Conservation (phyloP, 2,797 vertebrate species). For the Ctenochaetus hawaiiensis region DNA sequence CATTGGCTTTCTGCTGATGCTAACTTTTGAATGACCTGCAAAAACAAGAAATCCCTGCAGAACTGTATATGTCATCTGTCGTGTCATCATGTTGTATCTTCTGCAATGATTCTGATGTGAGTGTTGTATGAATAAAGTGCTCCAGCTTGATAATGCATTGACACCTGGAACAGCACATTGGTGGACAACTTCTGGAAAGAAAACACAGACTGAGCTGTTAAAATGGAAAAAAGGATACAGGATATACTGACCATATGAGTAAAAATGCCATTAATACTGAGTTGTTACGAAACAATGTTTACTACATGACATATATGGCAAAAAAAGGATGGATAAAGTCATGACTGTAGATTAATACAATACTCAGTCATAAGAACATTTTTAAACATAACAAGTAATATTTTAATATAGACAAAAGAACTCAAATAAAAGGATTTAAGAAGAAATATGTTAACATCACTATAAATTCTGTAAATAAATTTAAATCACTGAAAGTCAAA, state of each 20-base stretch:
- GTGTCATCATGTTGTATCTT: background rate
- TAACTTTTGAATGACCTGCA: too few relatives aligned
- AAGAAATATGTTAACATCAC: background rate
- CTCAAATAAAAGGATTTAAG: background rate
- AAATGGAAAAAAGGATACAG: background rate
- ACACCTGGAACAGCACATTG: background rate
- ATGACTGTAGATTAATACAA: conserved; percentile 28
- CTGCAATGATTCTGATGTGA: background rate
- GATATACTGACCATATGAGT: background rate
- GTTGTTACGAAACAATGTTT: conserved; percentile 28
- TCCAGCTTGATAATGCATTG: background rate
- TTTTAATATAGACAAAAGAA: background rate
- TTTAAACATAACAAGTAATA: background rate
- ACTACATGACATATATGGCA: conserved; percentile 22
- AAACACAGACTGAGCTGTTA: background rate
- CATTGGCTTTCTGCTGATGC: too few relatives aligned
- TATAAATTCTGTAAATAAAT: conserved; percentile 1
- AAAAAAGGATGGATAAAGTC: conserved; percentile 14
- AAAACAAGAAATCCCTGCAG: too few relatives aligned
- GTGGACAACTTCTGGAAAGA: background rate
- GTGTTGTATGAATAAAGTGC: background rate
- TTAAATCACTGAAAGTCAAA: conserved; percentile 43
- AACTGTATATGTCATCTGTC: background rate
- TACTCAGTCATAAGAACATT: background rate
- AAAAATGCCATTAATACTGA: conserved; percentile 19